Conservation (phyloP, 1,140 invertebrate genomes). For the Tenebrio molitor region DNA sequence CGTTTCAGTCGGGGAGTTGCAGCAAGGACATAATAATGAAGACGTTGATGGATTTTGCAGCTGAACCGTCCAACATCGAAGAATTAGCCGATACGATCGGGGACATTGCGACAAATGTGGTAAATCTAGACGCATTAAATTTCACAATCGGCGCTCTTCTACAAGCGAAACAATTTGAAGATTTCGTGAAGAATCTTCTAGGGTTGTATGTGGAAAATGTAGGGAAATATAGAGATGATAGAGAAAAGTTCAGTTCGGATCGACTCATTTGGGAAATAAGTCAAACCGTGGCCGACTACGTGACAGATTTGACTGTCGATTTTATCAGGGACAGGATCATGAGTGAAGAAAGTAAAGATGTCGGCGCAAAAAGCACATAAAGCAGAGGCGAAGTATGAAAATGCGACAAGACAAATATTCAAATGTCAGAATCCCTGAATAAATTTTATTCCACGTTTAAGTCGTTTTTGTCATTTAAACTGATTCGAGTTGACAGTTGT, state of each 20-base stretch:
- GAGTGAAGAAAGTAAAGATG: neutral
- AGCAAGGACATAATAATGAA: neutral
- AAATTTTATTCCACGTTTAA: too few species aligned
- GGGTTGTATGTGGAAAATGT: neutral
- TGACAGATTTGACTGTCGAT: neutral
- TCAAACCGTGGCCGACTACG: neutral
- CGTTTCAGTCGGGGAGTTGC: neutral
- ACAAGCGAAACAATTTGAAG: neutral
- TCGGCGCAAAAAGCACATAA: neutral
- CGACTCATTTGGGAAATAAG: neutral
- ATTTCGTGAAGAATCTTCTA: neutral
- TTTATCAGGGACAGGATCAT: neutral
- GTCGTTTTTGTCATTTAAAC: too few species aligned
- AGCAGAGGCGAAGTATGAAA: too few species aligned
- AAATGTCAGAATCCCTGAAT: too few species aligned
- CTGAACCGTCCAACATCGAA: neutral
- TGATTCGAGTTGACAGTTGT: too few species aligned
- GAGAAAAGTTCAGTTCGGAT: neutral
- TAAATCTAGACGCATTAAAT: neutral
- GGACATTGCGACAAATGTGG: neutral
- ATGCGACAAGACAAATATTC: too few species aligned
- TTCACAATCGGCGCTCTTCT: neutral
- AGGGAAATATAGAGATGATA: neutral
- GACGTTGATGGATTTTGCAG: neutral
- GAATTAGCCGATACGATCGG: neutral